These are phyloP conservation scores for Cynocephalus volans DNA, from an alignment of 2,113 vertebrate genomes.

Conservation along the genomic window DNA sequence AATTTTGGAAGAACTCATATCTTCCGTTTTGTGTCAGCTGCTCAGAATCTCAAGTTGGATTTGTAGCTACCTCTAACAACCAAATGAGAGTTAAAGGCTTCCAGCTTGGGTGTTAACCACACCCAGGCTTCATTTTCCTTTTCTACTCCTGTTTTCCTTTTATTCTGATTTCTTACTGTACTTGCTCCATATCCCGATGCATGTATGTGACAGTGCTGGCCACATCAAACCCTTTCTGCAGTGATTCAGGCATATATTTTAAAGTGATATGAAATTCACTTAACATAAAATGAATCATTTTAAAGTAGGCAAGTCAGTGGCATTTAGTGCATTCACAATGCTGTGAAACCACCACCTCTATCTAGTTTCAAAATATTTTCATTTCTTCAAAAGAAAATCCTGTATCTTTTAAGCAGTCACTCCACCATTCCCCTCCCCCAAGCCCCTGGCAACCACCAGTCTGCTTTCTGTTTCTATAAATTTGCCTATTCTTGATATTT, in stretches of 20 bases:
- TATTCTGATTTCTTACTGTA: not conserved
- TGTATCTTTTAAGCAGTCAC: not conserved
- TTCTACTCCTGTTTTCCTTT: not conserved
- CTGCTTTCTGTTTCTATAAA: not conserved
- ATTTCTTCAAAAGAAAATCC: not conserved
- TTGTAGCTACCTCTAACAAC: not conserved
- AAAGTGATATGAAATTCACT: not conserved
- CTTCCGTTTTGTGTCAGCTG: not conserved
- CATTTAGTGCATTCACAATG: not conserved
- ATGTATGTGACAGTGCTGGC: accelerated
- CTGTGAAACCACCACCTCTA: not conserved
- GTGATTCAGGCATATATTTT: not conserved
- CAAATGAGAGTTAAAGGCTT: not conserved
- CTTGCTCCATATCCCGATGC: not conserved
- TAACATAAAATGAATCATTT: not conserved
- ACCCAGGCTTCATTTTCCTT: not conserved
- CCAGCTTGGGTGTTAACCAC: not conserved
- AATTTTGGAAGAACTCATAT: not conserved
- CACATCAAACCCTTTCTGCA: not conserved
- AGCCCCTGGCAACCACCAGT: not conserved
- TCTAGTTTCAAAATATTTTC: not conserved
- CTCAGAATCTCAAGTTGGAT: not conserved
- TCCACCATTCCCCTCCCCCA: accelerated
- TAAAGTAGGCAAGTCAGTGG: not conserved
- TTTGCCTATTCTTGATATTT: not conserved